These are phyloP conservation scores for Chlorodrepanis virens DNA, from an alignment of 2,113 vertebrate species.

Conservation along the genomic window DNA sequence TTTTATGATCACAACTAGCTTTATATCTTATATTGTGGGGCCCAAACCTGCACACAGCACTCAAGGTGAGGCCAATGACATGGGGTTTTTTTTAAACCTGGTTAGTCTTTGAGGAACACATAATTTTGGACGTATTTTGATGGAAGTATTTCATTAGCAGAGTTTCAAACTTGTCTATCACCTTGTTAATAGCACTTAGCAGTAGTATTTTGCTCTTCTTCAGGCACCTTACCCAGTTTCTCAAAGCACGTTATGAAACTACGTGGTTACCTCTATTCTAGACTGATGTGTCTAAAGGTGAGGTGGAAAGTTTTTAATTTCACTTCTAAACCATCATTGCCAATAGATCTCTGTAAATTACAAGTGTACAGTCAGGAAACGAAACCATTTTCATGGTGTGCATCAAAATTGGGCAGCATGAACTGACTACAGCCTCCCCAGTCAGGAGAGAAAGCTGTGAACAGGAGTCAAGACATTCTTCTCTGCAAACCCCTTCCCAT, in stretches of 20 bases:
- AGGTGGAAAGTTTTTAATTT: neutral
- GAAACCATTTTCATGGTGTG: accelerated
- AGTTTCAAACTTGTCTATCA: neutral
- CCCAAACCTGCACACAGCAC: neutral
- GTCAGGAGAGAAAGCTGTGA: accelerated
- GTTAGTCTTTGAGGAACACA: neutral
- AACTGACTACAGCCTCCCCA: neutral
- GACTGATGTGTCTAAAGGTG: neutral
- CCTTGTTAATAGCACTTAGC: neutral
- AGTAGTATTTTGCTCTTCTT: neutral
- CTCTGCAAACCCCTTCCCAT: neutral
- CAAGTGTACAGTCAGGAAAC: neutral
- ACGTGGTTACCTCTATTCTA: neutral
- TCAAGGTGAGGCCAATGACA: neutral
- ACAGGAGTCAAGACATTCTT: neutral
- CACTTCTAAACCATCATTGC: neutral
- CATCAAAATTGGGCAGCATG: accelerated
- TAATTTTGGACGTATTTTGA: neutral
- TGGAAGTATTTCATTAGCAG: neutral
- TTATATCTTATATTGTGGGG: neutral
- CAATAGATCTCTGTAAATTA: neutral
- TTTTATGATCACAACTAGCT: neutral
- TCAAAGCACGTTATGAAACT: neutral
- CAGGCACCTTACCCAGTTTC: neutral
- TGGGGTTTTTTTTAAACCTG: neutral